phyloP scores from a whole-genome alignment of 2,113 vertebrate species.

The Dicaeum eximium region DNA sequence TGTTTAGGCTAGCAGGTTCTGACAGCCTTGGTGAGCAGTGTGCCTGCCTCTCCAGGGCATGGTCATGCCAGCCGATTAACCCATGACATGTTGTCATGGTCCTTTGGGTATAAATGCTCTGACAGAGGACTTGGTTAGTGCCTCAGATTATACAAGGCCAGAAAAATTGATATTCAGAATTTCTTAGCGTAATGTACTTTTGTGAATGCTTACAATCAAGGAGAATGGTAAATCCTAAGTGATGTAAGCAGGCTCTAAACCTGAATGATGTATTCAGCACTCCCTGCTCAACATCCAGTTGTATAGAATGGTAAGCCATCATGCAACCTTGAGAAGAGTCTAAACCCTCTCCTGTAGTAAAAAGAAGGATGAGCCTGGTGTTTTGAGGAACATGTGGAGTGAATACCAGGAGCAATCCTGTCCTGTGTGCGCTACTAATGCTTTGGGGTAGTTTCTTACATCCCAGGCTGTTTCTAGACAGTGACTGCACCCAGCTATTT shows the following conservation, averaged over 20 bases:
- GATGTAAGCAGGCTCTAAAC: background rate
- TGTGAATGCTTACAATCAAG: background rate
- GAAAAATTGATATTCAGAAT: background rate
- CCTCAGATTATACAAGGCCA: background rate
- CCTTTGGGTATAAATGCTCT: background rate
- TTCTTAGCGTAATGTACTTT: background rate
- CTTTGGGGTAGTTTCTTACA: background rate
- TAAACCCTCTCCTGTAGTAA: background rate
- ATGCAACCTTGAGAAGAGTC: background rate
- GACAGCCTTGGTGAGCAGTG: background rate
- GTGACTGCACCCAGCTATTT: background rate
- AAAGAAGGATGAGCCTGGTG: background rate
- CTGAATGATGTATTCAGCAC: accelerated
- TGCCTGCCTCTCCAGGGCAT: background rate
- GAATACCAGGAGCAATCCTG: background rate
- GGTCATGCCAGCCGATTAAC: background rate
- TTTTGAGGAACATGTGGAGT: background rate
- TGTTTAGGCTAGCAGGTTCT: background rate
- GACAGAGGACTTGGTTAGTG: background rate
- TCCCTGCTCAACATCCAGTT: background rate
- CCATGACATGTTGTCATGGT: background rate
- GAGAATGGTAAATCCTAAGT: background rate
- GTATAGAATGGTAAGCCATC: background rate
- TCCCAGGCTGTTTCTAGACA: background rate
- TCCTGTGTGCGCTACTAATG: background rate